Evolutionary conservation across 53 echinoderm and acorn worm species (phyloP), one percentile per base, ranked within the genome.

Genomic region (Echinarachnius parma): DNA sequence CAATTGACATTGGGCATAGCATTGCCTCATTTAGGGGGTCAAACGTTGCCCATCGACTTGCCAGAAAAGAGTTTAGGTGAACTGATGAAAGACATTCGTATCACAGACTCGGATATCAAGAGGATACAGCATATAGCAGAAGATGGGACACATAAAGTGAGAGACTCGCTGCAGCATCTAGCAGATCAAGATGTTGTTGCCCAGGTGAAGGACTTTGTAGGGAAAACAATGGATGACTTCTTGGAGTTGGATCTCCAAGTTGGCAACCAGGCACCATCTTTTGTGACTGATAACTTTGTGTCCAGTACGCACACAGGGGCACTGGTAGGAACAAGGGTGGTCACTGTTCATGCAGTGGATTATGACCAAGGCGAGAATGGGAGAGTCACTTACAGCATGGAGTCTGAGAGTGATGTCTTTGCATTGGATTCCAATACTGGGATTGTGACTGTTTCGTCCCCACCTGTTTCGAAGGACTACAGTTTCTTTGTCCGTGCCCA

Each of bases 281-380:
- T 68, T 33, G 68, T 52, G 15, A 52, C 22, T 30, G 53, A 52
- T 19, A 34, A 30, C 2, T 66, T 66, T 48, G 66, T 66, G 4
- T 66, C 66, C 5, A 66, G 66, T 31, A 66, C 66, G 8, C 48
- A 28, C 49, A 66, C 66, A n/a, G 66, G 31, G 16, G 66, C 66
- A n/a, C 66, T 48, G 4, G 48, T 1, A 3, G 66, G 66, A 46
- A 66, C 66, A 29, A 46, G 48, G 19, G 66, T 66, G 16, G 66
- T 66, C 47, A 66, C 81, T 30, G 86, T 92, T 21, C 59, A 72
- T 31, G 92, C 88, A 37, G 53, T 62, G 10, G 92, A 85, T 56
- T 37, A 50, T 3, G 92, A 92, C 47, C 56, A 49, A 9, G 82
- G 82, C 9, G 67, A 54, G 42, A 84, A 82, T 50, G 84, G 81